These are phyloP conservation scores for Drosophila villosipedis DNA, from an alignment of 2,888 invertebrate species.

Conservation along the genomic window DNA sequence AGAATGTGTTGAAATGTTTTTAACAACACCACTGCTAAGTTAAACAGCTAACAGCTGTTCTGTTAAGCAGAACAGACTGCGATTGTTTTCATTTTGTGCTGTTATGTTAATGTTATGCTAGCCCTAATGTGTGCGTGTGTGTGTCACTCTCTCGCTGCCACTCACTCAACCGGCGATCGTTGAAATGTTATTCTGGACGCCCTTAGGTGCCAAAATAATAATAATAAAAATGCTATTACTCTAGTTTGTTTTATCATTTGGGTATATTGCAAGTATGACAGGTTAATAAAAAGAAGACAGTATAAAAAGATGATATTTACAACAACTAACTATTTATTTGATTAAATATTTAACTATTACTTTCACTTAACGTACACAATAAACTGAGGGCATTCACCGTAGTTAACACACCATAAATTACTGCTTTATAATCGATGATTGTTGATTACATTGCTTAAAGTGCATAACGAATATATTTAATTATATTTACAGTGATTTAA, in stretches of 20 bases:
- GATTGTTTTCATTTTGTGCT: neutral
- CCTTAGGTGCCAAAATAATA: slow-evolving; percentile 21
- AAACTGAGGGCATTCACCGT: slow-evolving; percentile 45
- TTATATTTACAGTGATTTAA: slow-evolving; percentile 38
- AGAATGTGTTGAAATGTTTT: neutral
- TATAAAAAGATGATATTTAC: neutral
- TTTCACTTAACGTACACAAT: neutral
- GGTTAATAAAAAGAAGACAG: neutral
- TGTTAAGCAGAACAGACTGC: neutral
- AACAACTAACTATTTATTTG: neutral
- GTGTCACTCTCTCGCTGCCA: neutral
- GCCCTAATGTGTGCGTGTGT: neutral
- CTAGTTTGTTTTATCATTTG: neutral
- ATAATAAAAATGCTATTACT: slow-evolving; percentile 23
- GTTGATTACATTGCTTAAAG: slow-evolving; percentile 43
- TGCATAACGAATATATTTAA: slow-evolving; percentile 56
- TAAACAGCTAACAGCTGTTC: neutral
- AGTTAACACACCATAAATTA: slow-evolving; percentile 12
- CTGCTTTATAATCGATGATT: slow-evolving; percentile 25
- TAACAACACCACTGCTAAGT: neutral
- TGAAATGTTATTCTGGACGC: slow-evolving; percentile 25
- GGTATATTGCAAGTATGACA: neutral
- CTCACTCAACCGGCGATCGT: neutral
- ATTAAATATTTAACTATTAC: neutral
- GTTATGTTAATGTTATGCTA: slow-evolving; percentile 10